These are phyloP conservation scores for Chaenocephalus aceratus DNA, from an alignment of 2,113 vertebrate genomes.

Conservation along the genomic window DNA sequence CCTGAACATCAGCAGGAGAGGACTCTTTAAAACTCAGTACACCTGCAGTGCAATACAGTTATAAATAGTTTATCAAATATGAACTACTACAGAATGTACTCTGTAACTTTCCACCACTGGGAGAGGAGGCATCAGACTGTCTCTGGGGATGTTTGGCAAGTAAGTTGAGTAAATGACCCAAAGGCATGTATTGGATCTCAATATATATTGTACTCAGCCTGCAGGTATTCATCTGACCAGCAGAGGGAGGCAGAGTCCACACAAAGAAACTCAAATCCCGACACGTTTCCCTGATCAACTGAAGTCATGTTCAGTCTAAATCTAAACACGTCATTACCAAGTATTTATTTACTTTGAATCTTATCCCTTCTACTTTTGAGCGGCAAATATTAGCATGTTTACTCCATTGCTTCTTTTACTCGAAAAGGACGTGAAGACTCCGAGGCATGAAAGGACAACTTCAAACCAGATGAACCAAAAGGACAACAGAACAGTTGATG, in stretches of 20 bases:
- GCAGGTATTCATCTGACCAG: slow-evolving; percentile 13
- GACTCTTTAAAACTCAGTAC: too few relatives aligned
- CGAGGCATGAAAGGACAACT: neutral
- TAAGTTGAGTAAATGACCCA: neutral
- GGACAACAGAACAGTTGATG: neutral
- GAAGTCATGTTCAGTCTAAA: too few relatives aligned
- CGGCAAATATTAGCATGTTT: neutral
- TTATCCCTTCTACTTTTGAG: neutral
- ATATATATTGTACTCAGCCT: neutral
- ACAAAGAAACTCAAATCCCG: neutral
- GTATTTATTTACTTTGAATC: neutral
- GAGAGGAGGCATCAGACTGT: neutral
- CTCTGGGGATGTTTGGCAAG: neutral
- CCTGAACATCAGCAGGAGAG: too few relatives aligned
- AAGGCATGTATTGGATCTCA: neutral
- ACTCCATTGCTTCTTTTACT: neutral
- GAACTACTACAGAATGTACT: too few relatives aligned
- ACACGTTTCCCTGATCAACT: neutral
- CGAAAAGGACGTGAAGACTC: neutral
- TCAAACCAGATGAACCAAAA: neutral
- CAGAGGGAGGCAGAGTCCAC: slow-evolving; percentile 55
- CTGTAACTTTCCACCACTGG: too few relatives aligned
- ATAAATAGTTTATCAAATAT: neutral
- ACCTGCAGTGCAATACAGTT: too few relatives aligned
- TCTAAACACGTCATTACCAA: too few relatives aligned